phyloP scores from a whole-genome alignment of 1,140 invertebrate genomes.

The Drosophila sturtevanti region DNA sequence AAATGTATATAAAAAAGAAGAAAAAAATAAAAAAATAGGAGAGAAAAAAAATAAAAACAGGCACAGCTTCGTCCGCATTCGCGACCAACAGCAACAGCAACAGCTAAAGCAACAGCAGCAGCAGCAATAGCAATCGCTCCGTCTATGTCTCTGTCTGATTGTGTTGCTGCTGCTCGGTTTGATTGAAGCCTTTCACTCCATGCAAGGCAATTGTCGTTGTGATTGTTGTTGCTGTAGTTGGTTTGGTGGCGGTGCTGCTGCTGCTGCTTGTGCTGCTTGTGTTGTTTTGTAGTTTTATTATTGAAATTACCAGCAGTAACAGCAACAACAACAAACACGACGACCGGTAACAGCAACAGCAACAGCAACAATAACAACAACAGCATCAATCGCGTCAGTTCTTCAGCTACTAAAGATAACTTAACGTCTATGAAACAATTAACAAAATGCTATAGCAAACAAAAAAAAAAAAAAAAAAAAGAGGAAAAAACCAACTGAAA shows the following conservation, averaged over 20 bases:
- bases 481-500: too few relatives aligned
- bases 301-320: constrained; percentile 70
- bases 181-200: constrained; percentile 82
- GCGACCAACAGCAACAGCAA: constrained; percentile 29
- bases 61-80: constrained; percentile 62
- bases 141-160: constrained; percentile 76
- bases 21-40: constrained; percentile 24
- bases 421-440: constrained; percentile 80
- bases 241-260: constrained; percentile 30
- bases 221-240: constrained; percentile 48
- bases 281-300: constrained; percentile 74
- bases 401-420: constrained; percentile 78
- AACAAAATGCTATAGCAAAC: constrained; percentile 64
- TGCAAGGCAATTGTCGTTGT: constrained; percentile 80
- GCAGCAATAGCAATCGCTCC: constrained; percentile 63
- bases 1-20: constrained; percentile 55
- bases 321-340: constrained; percentile 19
- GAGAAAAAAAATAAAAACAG: constrained; percentile 37
- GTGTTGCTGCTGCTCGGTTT: constrained; percentile 75
- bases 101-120: constrained; percentile 28
- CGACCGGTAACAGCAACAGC: constrained; percentile 19
- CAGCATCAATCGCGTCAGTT: constrained; percentile 57
- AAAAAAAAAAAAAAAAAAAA: constrained; percentile 28
- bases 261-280: constrained; percentile 59
- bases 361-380: constrained; percentile 22